These are phyloP conservation scores for Rallus limicola DNA, from an alignment of 2,113 vertebrate genomes.

Conservation along the genomic window DNA sequence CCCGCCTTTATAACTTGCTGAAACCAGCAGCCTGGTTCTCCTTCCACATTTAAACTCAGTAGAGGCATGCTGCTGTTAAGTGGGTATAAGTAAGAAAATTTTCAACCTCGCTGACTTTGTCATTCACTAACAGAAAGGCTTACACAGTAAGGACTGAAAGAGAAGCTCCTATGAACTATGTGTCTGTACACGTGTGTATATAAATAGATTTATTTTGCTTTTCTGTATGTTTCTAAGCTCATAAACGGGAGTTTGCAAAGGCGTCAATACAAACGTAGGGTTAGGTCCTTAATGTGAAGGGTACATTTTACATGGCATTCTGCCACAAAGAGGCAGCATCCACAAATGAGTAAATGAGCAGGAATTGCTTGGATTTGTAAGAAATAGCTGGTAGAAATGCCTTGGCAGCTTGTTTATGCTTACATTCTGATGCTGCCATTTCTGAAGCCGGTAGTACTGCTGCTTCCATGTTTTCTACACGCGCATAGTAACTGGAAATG, in stretches of 20 bases:
- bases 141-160: not conserved
- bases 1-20: not conserved
- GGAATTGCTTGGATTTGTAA: slow-evolving; percentile 58
- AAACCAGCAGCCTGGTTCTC: not conserved
- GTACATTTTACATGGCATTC: slow-evolving; percentile 72
- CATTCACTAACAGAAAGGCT: not conserved
- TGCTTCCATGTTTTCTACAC: not conserved
- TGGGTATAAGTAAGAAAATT: not conserved
- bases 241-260: not conserved
- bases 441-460: not conserved
- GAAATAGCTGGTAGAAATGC: slow-evolving; percentile 46
- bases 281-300: slow-evolving; percentile 30
- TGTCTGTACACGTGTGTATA: not conserved
- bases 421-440: not conserved
- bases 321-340: slow-evolving; percentile 83
- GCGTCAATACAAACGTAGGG: not conserved
- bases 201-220: not conserved
- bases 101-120: not conserved
- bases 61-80: not conserved
- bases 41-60: not conserved
- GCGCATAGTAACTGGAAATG: not conserved
- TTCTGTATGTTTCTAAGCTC: not conserved
- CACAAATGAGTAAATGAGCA: slow-evolving; percentile 75
- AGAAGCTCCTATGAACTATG: not conserved
- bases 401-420: not conserved